Percentiles rank a stretch among this genome's conserved stretches.
Evolutionary conservation across 2,888 invertebrate genomes (phyloP).

Genomic region (Podotricha telesiphe): DNA sequence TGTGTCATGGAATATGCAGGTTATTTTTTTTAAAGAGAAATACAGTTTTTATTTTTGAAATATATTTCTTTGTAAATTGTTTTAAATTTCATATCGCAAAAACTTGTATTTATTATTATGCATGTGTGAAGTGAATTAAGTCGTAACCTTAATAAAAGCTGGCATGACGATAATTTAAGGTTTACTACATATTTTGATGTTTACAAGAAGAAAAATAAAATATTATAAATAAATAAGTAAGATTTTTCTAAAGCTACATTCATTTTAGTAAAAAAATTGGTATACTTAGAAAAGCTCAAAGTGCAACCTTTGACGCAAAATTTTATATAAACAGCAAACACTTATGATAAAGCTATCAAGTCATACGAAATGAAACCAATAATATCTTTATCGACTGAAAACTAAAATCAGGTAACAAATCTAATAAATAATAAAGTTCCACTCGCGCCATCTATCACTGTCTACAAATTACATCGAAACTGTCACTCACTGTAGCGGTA

Average conservation of each 20-base stretch:
- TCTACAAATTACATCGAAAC: slow-evolving; percentile 51
- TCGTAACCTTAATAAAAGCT: neutral
- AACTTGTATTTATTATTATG: slow-evolving; percentile 13
- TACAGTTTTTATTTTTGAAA: slow-evolving; percentile 19
- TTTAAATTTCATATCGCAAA: neutral
- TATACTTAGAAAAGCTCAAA: too few relatives aligned
- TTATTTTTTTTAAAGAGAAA: slow-evolving; percentile 24
- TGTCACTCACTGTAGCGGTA: slow-evolving; percentile 51
- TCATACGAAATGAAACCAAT: neutral
- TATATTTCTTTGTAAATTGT: slow-evolving; percentile 5
- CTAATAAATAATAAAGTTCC: slow-evolving; percentile 31
- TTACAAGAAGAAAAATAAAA: too few relatives aligned
- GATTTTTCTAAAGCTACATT: too few relatives aligned
- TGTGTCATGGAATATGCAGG: slow-evolving; percentile 52
- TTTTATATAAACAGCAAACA: neutral
- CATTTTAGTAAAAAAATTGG: too few relatives aligned
- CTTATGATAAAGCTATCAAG: slow-evolving; percentile 2
- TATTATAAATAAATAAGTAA: too few relatives aligned
- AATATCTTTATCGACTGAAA: slow-evolving; percentile 18
- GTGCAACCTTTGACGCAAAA: too few relatives aligned
- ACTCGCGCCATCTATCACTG: slow-evolving; percentile 39
- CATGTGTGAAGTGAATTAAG: neutral
- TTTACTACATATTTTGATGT: neutral
- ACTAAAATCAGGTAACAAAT: slow-evolving; percentile 22
- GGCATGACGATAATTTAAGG: neutral